Percentiles rank a stretch among this genome's conserved stretches.
Conservation (phyloP, 2,113 vertebrate species). For the Aspidoscelis tigris region DNA sequence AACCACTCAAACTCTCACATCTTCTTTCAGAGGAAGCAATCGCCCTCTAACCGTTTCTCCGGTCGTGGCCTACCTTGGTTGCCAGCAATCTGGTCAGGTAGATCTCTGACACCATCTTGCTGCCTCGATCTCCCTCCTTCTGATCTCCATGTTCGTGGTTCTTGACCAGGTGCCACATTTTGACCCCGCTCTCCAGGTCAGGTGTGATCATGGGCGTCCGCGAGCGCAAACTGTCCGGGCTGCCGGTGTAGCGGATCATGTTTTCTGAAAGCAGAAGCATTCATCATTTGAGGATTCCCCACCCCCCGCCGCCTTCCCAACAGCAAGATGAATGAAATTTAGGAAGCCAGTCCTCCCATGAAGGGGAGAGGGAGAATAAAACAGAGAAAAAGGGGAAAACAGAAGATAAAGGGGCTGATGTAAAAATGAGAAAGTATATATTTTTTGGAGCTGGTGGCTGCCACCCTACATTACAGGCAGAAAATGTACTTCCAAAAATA, state of each 20-base stretch:
- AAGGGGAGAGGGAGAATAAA: background rate
- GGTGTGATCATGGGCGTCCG: conserved; percentile 98
- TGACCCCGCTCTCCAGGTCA: conserved; percentile 94
- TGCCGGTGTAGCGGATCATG: conserved; percentile 98
- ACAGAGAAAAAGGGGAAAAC: no score
- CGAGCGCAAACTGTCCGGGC: conserved; percentile 95
- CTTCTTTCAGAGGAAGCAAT: background rate
- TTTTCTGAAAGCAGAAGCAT: conserved; percentile 82
- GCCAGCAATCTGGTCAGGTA: conserved; percentile 96
- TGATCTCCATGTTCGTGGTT: conserved; percentile 98
- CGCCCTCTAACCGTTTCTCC: background rate
- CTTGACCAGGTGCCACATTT: conserved; percentile 98
- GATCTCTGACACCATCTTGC: conserved; percentile 99
- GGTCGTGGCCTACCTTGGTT: conserved; percentile 85
- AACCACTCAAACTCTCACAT: background rate
- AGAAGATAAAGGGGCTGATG: no score
- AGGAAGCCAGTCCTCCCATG: background rate
- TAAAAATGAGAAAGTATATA: background rate
- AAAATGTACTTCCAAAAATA: no score
- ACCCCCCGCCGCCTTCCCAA: no score
- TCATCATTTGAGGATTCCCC: background rate
- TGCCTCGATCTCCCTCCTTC: conserved; percentile 96
- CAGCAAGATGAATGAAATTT: background rate
- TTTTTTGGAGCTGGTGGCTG: no score
- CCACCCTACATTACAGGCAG: no score